Evolutionary conservation across 2,888 invertebrate species (phyloP).

Genomic region (Cheilosia variabilis): DNA sequence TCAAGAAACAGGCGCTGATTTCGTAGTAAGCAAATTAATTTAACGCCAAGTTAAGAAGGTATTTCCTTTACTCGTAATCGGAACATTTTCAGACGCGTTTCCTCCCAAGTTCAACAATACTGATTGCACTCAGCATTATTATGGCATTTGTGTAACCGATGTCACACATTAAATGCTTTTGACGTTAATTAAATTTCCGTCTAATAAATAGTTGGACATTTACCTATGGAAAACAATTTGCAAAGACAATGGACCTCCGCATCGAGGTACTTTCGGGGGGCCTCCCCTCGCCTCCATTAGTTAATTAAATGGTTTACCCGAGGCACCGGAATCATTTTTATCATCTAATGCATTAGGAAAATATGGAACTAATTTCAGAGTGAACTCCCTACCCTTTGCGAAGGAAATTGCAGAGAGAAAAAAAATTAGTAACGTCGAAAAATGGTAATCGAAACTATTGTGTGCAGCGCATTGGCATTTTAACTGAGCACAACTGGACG

Average conservation of each 20-base stretch:
- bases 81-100: background rate
- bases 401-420: background rate
- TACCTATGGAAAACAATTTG: background rate
- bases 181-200: too few species aligned
- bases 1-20: constrained; percentile 27
- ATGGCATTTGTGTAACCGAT: too few species aligned
- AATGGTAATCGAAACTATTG: constrained; percentile 65
- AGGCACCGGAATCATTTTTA: constrained; percentile 20
- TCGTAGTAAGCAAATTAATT: background rate
- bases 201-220: background rate
- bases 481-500: constrained; percentile 36
- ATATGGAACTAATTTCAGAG: constrained; percentile 5
- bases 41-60: constrained; percentile 3
- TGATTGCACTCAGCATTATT: too few species aligned
- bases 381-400: background rate
- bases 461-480: constrained; percentile 57
- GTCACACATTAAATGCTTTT: too few species aligned
- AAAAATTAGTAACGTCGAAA: constrained; percentile 20
- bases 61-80: constrained; percentile 14
- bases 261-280: background rate
- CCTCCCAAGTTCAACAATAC: too few species aligned
- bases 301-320: constrained; percentile 56
- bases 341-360: constrained; percentile 51
- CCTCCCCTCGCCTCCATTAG: constrained; percentile 33
- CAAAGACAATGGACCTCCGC: background rate